Percentiles rank a stretch among this genome's conserved stretches.
phyloP scores from a whole-genome alignment of 2,888 invertebrate genomes.

The Melikaiella ostensackeni region DNA sequence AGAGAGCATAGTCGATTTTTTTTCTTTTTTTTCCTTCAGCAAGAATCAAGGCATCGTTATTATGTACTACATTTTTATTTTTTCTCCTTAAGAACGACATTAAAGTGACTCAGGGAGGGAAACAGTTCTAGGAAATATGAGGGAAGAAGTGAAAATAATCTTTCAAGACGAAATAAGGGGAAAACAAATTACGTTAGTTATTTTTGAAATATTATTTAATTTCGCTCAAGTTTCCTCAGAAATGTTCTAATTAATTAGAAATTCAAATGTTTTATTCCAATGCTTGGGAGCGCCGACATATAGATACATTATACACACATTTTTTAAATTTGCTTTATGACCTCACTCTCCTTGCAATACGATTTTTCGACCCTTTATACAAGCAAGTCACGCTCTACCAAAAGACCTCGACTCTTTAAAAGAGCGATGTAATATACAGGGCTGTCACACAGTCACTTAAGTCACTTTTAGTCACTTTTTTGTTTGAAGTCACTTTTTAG shows the following conservation, averaged over 20 bases:
- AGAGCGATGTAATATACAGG: too few species aligned
- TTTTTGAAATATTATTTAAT: not conserved
- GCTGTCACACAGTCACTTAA: too few species aligned
- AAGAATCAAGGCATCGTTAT: conserved; percentile 17
- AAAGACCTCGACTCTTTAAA: not conserved
- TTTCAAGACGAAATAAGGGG: not conserved
- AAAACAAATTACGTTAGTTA: not conserved
- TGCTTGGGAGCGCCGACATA: not conserved
- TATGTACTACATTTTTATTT: not conserved
- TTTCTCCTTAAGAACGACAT: not conserved
- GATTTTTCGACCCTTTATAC: not conserved
- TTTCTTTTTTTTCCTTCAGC: not conserved
- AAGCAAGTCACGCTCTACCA: not conserved
- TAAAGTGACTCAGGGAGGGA: not conserved
- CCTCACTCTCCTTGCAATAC: not conserved
- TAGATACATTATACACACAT: fast-evolving
- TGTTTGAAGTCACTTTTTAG: too few species aligned
- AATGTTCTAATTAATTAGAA: not conserved
- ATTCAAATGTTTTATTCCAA: not conserved
- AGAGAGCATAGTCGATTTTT: conserved; percentile 6
- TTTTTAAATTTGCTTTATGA: not conserved
- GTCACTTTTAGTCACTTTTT: too few species aligned
- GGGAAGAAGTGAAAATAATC: not conserved
- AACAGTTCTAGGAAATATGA: not conserved
- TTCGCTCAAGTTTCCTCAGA: not conserved